Evolutionary conservation across 2,888 invertebrate genomes (phyloP).

Genomic region (Melikaiella ostensackeni): DNA sequence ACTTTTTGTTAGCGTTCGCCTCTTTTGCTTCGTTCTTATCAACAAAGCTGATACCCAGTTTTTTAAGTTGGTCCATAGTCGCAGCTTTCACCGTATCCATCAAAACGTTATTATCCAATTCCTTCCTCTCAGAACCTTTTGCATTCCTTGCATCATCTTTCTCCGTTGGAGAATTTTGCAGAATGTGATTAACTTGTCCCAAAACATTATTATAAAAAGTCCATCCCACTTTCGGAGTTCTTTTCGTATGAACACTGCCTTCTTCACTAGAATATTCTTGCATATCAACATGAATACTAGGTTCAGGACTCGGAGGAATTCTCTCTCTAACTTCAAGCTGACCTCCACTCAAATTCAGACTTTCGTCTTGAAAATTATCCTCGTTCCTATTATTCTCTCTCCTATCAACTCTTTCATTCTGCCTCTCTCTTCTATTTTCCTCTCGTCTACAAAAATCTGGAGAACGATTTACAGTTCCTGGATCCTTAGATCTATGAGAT

Average conservation of each 20-base stretch:
- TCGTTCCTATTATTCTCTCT: background rate
- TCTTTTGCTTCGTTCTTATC: slow-evolving; percentile 65
- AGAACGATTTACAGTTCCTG: background rate
- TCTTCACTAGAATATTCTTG: slow-evolving; percentile 76
- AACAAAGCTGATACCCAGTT: slow-evolving; percentile 70
- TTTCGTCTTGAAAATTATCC: slow-evolving; percentile 41
- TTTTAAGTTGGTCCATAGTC: slow-evolving; percentile 71
- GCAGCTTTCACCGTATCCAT: slow-evolving; percentile 70
- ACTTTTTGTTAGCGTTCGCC: slow-evolving; percentile 60
- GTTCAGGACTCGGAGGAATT: slow-evolving; percentile 77
- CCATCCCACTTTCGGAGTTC: slow-evolving; percentile 82
- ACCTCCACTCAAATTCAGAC: slow-evolving; percentile 58
- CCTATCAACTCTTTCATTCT: background rate
- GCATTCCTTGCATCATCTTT: slow-evolving; percentile 40
- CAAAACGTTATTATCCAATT: slow-evolving; percentile 55
- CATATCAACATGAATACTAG: slow-evolving; percentile 79
- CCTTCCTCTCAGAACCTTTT: slow-evolving; percentile 42
- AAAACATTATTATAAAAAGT: slow-evolving; percentile 86
- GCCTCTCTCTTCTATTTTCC: background rate
- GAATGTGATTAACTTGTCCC: slow-evolving; percentile 80
- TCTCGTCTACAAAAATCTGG: background rate
- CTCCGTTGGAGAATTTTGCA: slow-evolving; percentile 76
- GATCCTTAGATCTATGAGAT: background rate
- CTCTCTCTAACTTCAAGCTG: slow-evolving; percentile 67
- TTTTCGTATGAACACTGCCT: slow-evolving; percentile 78